Evolutionary conservation across 2,113 vertebrate genomes (phyloP), one percentile per base, ranked within the genome.

Genomic region (Onychorhynchus coronatus): DNA sequence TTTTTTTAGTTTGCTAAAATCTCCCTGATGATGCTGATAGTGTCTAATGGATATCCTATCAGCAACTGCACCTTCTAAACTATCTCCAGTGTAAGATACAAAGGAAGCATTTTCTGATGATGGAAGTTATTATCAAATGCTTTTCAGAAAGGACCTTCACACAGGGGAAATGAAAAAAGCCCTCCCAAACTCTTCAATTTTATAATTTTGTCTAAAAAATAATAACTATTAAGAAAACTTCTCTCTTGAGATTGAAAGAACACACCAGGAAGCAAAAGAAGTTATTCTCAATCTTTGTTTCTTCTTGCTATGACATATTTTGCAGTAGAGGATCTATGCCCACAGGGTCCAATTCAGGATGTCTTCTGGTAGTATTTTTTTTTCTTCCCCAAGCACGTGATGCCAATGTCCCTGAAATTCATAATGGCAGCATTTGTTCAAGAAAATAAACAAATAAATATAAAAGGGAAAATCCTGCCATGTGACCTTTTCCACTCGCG

Each of bases 361-460:
- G 9, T 19, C 5, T 62, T 41, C 14, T 2, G 12, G 25, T 53
- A 41, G 16, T 59, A 24, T 46, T 39, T 47, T 46, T 66, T 50
- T 70, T 35, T 6, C 8, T 18, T 20, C 11, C 15, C 2, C 15
- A 18, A 31, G 3, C 1, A 2, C 1, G 0, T 9, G 53, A 47
- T 52, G 27, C 14, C 12, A 5, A 5, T 9, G 11, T 46, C n/a
- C 14, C 61, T 50, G 25, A 89, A 68, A 86, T 39, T 53, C 59
- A 33, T 4, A 15, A 13, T 44, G 59, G 17, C 80, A 77, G 23
- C 22, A 15, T 17, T 14, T 12, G 14, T 44, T 56, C 3, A 25
- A 22, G 16, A 16, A 23, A 14, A 22, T 1, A 24, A 33, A 67
- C 5, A 67, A 58, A 59, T 59, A 67, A 66, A 72, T 35, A 14